A percentile compares a stretch with the other conserved stretches of the same genome.
These are phyloP conservation scores for Hippocampus barbouri DNA, from an alignment of 2,113 vertebrate species.

Conservation along the genomic window DNA sequence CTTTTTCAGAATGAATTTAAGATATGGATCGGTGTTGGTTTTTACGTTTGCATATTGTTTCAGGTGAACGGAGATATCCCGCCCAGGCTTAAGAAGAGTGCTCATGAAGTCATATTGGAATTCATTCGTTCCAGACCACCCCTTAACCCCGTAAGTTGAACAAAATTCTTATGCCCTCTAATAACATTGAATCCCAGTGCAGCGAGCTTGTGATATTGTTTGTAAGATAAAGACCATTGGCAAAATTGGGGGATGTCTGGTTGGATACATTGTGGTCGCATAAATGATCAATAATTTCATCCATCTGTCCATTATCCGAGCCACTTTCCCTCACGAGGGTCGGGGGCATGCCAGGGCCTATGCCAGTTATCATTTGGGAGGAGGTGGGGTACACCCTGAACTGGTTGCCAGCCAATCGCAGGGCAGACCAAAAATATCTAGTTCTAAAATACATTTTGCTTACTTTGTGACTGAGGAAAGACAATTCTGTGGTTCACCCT, in stretches of 20 bases:
- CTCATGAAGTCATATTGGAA: conserved; percentile 97
- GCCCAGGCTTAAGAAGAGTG: conserved; percentile 92
- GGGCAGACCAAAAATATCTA: neutral
- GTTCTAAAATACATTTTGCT: neutral
- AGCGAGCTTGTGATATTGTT: neutral
- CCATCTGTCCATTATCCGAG: no score
- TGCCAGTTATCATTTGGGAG: no score
- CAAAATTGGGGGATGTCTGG: no score
- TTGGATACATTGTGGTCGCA: neutral
- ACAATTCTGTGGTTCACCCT: neutral
- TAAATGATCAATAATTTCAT: no score
- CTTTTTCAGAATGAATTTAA: neutral
- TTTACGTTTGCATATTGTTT: neutral
- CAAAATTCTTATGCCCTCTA: neutral
- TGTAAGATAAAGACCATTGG: neutral
- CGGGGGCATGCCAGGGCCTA: no score
- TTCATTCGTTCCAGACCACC: conserved; percentile 97
- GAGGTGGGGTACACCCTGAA: no score
- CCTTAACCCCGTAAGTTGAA: conserved; percentile 87
- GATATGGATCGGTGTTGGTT: neutral
- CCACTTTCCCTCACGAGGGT: no score
- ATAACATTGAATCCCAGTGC: neutral
- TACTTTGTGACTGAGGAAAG: neutral
- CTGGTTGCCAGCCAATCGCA: no score
- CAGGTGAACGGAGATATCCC: conserved; percentile 93